Base-by-base conservation (phyloP, 2,888 invertebrate genomes). In the Apodemia mormo region DNA sequence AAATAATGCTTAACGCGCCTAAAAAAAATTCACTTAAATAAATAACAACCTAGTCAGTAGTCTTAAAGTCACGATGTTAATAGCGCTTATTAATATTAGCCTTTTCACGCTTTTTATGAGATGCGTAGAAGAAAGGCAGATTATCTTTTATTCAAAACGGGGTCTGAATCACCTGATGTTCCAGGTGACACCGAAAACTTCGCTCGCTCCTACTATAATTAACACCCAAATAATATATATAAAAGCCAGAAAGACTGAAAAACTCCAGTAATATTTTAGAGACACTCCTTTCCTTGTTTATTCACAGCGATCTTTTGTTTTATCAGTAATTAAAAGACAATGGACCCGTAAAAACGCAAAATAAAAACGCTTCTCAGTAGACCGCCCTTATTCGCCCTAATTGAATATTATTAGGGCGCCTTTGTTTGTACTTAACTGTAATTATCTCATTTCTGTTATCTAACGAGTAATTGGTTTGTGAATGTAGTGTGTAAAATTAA, bases 351-450 rank as follows among this genome's bases (percentile, higher is more conserved):
- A 56, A 52, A 58, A 56, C 61, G 61, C 61, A 14, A 33, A 14
- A 33, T 33, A 61, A n/a, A 67, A 43, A 43, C 58, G 58, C 10
- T 49, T 29, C 3, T 29, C 10, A 14, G 29, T 58, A 58, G 14
- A 30, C 30, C 29, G 12, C 67, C 67, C 58, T 58, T 56, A 56
- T 66, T 61, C 52, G 56, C 49, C 65, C 64, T 68, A 73, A 74
- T 73, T 70, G 69, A 72, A 71, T 73, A 73, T 71, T 70, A 71
- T 54, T 67, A 52, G 33, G 70, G 58, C 71, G n/a, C 69, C 72
- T 68, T 70, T 74, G 72, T 72, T 66, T 72, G 67, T 66, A 66
- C 69, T 72, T 64, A 70, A 71, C 71, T 67, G 71, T 74, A 74
- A 75, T 73, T 73, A 72, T 72, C 71, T 67, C 69, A 69, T 72